Evolutionary conservation across 1,140 invertebrate species (phyloP), one percentile per base, ranked within the genome.

Genomic region (Euura saliciscinereae): DNA sequence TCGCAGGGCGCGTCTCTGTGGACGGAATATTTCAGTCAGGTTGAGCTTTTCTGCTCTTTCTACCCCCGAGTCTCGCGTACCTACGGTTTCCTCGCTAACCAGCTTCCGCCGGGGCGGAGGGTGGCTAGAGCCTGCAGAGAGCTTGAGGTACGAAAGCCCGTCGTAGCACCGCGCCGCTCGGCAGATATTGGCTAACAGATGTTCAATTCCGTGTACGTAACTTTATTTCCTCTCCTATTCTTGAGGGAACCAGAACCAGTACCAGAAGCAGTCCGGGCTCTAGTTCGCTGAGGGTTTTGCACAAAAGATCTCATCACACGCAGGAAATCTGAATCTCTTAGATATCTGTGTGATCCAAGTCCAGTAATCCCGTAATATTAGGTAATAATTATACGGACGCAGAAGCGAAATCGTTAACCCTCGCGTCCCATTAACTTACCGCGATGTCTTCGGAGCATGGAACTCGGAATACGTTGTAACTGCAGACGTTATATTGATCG

Each of bases 121-220:
- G 51, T n/a, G 13, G 10, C 10, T 4, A 59, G 51, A n/a, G 5
- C 3, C 51, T 3, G 51, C 13, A n/a, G 51, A 59, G 51, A 59
- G 51, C 51, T 8, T 8, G 51, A 59, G 13, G 51, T 28, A n/a
- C 13, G 51, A 8, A n/a, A 8, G 3, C 13, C 51, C 51, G 13
- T 59, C 51, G 51, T 11, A 8, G 51, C 10, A 59, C 51, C 8
- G 51, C 51, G 51, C 51, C 51, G 10, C 8, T n/a, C 10, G 51
- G 13, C 51, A n/a, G 51, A 11, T 59, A 59, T 59, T 59, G 51
- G 51, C 51, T 59, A 59, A 59, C 51, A 59, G 51, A 59, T 59
- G 51, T 59, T 59, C 51, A 59, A 59, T 59, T 59, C 13, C 51
- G 13, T 28, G 28, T 28, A 28, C 51, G 8, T 59, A 59, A 59